A percentile compares a stretch with the other conserved stretches of the same genome.
These are phyloP conservation scores for Vipera ursinii DNA, from an alignment of 2,797 vertebrate genomes.

Conservation along the genomic window DNA sequence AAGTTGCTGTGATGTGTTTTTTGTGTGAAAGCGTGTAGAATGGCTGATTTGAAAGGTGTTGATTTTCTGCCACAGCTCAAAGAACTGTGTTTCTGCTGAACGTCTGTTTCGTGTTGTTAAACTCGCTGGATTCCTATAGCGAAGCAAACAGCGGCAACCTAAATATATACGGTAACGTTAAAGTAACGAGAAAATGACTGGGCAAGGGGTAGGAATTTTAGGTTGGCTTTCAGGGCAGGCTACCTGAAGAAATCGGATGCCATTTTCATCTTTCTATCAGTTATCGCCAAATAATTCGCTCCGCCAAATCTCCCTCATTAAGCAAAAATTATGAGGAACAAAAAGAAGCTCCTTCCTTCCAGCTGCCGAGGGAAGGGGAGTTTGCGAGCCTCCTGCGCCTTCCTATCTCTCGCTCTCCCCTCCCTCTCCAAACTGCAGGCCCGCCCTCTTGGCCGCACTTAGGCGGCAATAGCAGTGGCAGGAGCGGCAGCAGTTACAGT, in stretches of 20 bases:
- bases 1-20: neutral
- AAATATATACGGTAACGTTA: neutral
- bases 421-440: neutral
- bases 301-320: neutral
- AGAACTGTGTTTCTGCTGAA: neutral
- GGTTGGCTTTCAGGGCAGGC: neutral
- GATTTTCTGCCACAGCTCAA: neutral
- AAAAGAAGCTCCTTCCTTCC: neutral
- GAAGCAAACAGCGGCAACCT: neutral
- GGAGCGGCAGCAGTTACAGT: neutral
- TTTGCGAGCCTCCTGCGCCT: neutral
- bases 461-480: neutral
- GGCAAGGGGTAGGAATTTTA: neutral
- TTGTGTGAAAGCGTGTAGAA: neutral
- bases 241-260: neutral
- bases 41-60: neutral
- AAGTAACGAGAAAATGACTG: neutral
- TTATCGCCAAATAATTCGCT: neutral
- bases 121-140: neutral
- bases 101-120: neutral
- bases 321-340: neutral
- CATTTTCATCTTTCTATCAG: neutral
- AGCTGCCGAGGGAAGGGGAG: neutral
- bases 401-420: neutral
- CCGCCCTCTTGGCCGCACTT: constrained; percentile 15